Base-by-base conservation (phyloP, 1,140 invertebrate genomes). In the Hylaeus anthracinus region DNA sequence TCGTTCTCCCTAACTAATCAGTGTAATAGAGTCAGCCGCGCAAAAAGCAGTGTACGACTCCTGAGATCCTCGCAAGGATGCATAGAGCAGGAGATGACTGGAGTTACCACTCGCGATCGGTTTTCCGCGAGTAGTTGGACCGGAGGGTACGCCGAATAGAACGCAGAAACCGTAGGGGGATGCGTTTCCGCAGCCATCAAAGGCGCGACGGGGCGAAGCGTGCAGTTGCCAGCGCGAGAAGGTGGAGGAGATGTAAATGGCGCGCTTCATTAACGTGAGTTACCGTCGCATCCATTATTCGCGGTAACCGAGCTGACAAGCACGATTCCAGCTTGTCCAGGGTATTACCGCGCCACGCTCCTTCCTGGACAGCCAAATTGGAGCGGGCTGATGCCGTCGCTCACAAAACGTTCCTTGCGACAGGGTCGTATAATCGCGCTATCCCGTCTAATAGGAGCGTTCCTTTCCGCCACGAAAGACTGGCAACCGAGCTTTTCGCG, bases 211-310 rank as follows among this genome's bases (percentile, higher is more conserved):
- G 58, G 26, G 45, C 10, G 15, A 5, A 53, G 55, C 6, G 66
- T 48, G 64, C 53, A 10, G 14, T 15, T n/a, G 75, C 37, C 56
- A 53, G 56, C n/a, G 45, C 37, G 56, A 39, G 55, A 64, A 48
- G 70, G 70, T 61, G 75, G 75, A 86, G 84, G 84, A 89, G 85
- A 89, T 88, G 85, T 88, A 88, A 90, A 90, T 84, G 88, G 87
- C 82, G 84, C 84, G 89, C 87, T 90, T 89, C 88, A 90, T 90
- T 89, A 90, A 89, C 85, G 85, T 86, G 88, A 90, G 88, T 90
- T 90, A 85, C 79, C 82, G 78, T 70, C 82, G n/a, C 78, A 81
- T 83, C 26, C 53, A 90, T 90, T 90, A 90, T 89, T 89, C 89
- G 78, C 76, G 83, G 87, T 87, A 90, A 89, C 85, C 87, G 72